Conservation (phyloP, 2,797 vertebrate genomes). For the Anableps anableps region DNA sequence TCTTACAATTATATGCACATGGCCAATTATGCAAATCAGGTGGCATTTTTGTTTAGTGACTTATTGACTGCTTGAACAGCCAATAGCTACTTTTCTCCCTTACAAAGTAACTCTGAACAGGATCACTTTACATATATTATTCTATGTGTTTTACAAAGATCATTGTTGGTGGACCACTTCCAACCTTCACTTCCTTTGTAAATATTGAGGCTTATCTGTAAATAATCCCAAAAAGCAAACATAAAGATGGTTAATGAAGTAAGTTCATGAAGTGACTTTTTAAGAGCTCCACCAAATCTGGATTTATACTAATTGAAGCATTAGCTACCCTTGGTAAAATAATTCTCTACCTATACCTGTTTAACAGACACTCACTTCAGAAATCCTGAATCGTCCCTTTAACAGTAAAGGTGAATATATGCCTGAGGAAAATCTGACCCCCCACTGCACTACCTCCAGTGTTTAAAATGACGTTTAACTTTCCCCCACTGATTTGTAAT, state of each 20-base stretch:
- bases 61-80: not conserved
- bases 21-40: not conserved
- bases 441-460: slow-evolving; percentile 63
- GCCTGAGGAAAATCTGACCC: slow-evolving; percentile 41
- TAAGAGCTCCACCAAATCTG: not conserved
- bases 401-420: not conserved
- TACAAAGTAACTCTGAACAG: not conserved
- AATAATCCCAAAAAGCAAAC: not conserved
- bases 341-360: not conserved
- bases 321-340: not conserved
- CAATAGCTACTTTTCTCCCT: not conserved
- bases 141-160: not conserved
- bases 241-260: not conserved
- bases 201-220: not conserved
- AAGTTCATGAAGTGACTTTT: not conserved
- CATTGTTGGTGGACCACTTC: not conserved
- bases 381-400: not conserved
- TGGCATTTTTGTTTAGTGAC: not conserved
- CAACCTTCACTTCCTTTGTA: not conserved
- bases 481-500: slow-evolving; percentile 80
- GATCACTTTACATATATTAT: not conserved
- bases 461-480: slow-evolving; percentile 80
- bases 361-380: not conserved
- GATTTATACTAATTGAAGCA: not conserved
- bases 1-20: not conserved